Evolutionary conservation across 2,888 invertebrate genomes (phyloP).

Genomic region (Caenorhabditis parvicauda): DNA sequence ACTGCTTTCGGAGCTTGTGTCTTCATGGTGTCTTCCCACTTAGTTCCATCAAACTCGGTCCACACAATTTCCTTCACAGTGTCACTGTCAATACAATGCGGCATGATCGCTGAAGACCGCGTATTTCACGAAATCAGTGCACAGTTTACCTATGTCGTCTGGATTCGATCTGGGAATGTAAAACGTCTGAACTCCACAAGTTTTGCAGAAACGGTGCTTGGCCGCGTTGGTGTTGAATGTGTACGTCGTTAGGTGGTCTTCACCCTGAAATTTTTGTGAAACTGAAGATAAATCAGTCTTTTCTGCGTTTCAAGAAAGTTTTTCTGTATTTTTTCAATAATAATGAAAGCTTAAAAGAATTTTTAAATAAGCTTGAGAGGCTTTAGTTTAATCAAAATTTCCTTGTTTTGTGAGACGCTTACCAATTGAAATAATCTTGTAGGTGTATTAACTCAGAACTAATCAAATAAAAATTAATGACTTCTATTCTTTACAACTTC

Average conservation of each 20-base stretch:
- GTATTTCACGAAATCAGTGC: neutral
- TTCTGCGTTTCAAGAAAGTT: neutral
- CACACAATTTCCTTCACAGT: slow-evolving; percentile 36
- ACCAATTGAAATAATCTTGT: too few species aligned
- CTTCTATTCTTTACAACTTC: too few species aligned
- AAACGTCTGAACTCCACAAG: slow-evolving; percentile 68
- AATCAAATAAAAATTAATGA: too few species aligned
- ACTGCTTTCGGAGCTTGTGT: slow-evolving; percentile 33
- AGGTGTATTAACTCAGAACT: too few species aligned
- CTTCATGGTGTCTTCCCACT: slow-evolving; percentile 40
- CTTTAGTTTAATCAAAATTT: too few species aligned
- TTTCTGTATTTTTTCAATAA: neutral
- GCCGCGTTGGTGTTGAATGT: slow-evolving; percentile 44
- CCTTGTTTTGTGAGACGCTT: too few species aligned
- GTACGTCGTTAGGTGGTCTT: slow-evolving; percentile 41
- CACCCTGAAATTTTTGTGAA: slow-evolving; percentile 32
- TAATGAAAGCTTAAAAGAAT: too few species aligned
- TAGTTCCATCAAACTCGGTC: slow-evolving; percentile 35
- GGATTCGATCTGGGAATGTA: slow-evolving; percentile 68
- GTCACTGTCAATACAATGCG: slow-evolving; percentile 46
- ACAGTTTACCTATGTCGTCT: slow-evolving; percentile 65
- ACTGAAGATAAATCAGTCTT: neutral
- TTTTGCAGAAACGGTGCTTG: slow-evolving; percentile 45
- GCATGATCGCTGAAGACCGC: slow-evolving; percentile 40
- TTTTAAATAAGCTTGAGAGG: too few species aligned